phyloP scores from a whole-genome alignment of 2,888 invertebrate genomes.

The Mesorhabditis belari region DNA sequence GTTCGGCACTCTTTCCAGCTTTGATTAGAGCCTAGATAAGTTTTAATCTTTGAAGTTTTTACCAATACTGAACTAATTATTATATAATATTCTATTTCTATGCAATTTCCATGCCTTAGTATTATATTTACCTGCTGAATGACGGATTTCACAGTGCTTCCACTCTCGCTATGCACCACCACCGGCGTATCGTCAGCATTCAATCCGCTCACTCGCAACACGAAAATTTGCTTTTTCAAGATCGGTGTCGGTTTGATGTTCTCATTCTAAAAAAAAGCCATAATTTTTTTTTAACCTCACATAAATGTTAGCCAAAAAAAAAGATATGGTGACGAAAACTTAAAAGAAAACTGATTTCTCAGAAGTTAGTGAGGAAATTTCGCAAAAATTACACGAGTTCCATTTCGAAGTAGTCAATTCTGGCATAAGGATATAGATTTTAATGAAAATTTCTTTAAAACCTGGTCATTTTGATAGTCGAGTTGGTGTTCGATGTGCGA shows the following conservation, averaged over 20 bases:
- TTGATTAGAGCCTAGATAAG: conserved; percentile 66
- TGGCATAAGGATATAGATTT: too few relatives aligned
- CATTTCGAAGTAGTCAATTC: too few relatives aligned
- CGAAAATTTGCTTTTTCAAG: conserved; percentile 74
- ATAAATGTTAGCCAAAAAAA: not conserved
- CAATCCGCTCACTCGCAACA: conserved; percentile 81
- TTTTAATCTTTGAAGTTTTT: not conserved
- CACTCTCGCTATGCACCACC: conserved; percentile 71
- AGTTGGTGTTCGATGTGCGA: conserved; percentile 30
- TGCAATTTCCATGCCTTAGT: too few relatives aligned
- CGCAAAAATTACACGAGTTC: too few relatives aligned
- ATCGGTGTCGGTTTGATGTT: conserved; percentile 35
- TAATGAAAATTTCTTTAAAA: too few relatives aligned
- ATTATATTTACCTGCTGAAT: conserved; percentile 54
- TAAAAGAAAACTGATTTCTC: too few relatives aligned
- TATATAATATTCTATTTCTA: too few relatives aligned
- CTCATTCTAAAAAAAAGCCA: not conserved
- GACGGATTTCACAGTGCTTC: conserved; percentile 80
- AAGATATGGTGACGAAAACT: not conserved
- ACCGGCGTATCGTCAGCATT: conserved; percentile 77
- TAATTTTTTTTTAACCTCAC: too few relatives aligned
- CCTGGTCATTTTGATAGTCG: conserved; percentile 32
- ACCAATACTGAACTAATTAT: not conserved
- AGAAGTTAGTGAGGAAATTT: too few relatives aligned
- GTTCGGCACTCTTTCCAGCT: conserved; percentile 68